These are phyloP conservation scores for Masticophis lateralis DNA, from an alignment of 2,797 vertebrate genomes.

Conservation along the genomic window DNA sequence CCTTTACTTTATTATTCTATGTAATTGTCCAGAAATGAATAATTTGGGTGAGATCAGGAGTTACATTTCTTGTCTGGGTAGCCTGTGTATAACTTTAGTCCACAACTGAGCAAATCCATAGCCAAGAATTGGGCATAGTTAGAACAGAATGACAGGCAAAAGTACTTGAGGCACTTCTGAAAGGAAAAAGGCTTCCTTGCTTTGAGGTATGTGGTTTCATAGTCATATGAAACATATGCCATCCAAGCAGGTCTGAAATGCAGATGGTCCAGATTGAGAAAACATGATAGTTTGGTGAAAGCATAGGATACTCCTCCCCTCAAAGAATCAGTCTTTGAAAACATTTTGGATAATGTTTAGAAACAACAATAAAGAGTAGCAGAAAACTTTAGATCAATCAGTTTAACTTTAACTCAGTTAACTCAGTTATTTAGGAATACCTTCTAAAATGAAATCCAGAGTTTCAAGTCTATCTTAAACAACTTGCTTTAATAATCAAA, in stretches of 20 bases:
- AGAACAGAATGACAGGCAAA: background rate
- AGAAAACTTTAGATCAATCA: background rate
- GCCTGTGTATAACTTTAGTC: background rate
- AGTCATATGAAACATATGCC: background rate
- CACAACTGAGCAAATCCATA: background rate
- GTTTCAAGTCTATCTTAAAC: slow-evolving; percentile 19
- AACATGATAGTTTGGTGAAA: background rate
- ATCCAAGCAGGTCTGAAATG: background rate
- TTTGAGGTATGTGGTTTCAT: background rate
- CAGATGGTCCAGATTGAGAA: background rate
- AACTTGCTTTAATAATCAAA: slow-evolving; percentile 23
- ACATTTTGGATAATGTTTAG: background rate
- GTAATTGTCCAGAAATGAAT: background rate
- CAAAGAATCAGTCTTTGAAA: background rate
- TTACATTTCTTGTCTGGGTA: background rate
- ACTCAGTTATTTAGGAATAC: background rate
- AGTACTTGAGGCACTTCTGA: background rate
- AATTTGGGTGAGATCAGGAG: background rate
- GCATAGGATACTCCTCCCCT: background rate
- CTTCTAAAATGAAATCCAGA: slow-evolving; percentile 2
- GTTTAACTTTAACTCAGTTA: background rate
- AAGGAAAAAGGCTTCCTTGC: background rate
- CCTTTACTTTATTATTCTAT: background rate
- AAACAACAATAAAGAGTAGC: background rate
- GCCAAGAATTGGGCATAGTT: background rate